Conservation (phyloP, 2,888 invertebrate genomes). For the Eustalomyia histrio region DNA sequence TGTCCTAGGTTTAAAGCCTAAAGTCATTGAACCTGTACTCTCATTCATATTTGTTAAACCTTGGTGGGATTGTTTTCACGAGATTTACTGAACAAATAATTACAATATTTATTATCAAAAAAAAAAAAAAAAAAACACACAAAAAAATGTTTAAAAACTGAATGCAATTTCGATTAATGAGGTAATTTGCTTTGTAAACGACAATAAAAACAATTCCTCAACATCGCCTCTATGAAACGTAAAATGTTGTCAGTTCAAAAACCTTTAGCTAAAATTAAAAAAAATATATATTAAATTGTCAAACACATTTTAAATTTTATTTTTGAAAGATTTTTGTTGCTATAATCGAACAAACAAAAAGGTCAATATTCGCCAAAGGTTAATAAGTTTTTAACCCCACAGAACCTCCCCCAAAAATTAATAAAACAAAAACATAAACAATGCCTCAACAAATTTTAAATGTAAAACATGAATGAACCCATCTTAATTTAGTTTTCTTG, state of each 20-base stretch:
- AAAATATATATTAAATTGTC: slow-evolving; percentile 9
- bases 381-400: slow-evolving; percentile 51
- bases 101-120: not conserved
- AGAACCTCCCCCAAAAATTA: slow-evolving; percentile 12
- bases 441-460: slow-evolving; percentile 36
- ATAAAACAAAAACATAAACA: no score
- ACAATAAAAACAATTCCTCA: slow-evolving; percentile 22
- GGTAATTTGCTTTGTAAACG: slow-evolving; percentile 28
- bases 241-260: slow-evolving; percentile 47
- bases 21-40: not conserved
- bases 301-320: slow-evolving; percentile 15
- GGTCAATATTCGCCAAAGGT: slow-evolving; percentile 57
- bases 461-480: slow-evolving; percentile 58
- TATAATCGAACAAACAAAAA: slow-evolving; percentile 29
- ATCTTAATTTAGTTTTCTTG: slow-evolving; percentile 51
- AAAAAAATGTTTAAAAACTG: not conserved
- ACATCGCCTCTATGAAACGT: slow-evolving; percentile 13
- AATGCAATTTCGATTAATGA: slow-evolving; percentile 37
- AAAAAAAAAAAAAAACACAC: no score
- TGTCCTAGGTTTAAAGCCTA: slow-evolving; percentile 57
- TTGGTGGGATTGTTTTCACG: not conserved
- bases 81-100: slow-evolving; percentile 7
- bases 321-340: not conserved
- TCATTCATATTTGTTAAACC: not conserved
- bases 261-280: slow-evolving; percentile 30